These are phyloP conservation scores for Falco novaeseelandiae DNA, from an alignment of 2,797 vertebrate genomes.

Conservation along the genomic window DNA sequence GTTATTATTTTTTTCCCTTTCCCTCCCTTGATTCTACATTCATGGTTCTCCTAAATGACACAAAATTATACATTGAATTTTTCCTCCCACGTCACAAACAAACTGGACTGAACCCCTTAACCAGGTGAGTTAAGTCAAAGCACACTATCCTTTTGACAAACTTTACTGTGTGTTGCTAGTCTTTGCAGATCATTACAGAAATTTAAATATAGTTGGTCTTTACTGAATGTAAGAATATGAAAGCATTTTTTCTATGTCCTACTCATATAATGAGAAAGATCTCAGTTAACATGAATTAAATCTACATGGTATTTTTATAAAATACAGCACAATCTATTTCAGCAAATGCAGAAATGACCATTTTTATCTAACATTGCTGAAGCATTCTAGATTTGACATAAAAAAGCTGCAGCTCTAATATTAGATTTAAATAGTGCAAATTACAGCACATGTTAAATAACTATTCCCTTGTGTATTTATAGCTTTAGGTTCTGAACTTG, in stretches of 20 bases:
- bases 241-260: conserved; percentile 7
- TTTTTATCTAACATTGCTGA: conserved; percentile 46
- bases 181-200: neutral
- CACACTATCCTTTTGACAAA: neutral
- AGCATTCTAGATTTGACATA: conserved; percentile 49
- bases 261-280: neutral
- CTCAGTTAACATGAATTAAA: neutral
- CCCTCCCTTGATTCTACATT: neutral
- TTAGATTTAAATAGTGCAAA: conserved; percentile 71
- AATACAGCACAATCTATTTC: neutral
- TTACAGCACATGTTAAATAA: conserved; percentile 65
- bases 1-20: conserved; percentile 5
- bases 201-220: conserved; percentile 45
- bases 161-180: neutral
- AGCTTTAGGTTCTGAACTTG: conserved; percentile 57
- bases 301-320: neutral
- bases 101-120: neutral
- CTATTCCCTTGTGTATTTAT: conserved; percentile 60
- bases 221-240: neutral
- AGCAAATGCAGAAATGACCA: conserved; percentile 51
- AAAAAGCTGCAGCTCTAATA: conserved; percentile 67
- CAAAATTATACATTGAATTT: conserved; percentile 34
- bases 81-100: neutral
- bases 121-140: neutral
- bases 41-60: neutral